Evolutionary conservation across 2,113 vertebrate species (phyloP).

Genomic region (Notiomystis cincta): DNA sequence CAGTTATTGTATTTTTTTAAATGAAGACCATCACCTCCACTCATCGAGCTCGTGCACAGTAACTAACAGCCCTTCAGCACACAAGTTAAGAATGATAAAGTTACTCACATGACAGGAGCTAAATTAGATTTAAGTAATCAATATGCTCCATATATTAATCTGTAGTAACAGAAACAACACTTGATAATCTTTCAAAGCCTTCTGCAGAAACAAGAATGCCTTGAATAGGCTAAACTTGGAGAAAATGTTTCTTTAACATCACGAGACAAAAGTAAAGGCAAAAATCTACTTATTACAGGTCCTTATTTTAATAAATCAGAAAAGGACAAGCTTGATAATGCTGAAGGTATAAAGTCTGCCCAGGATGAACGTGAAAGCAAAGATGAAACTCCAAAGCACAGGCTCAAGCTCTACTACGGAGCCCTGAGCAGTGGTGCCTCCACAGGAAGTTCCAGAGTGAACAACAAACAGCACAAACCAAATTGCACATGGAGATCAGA

Average conservation of each 20-base stretch:
- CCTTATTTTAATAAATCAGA: background rate
- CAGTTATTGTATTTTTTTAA: background rate
- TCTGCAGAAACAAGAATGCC: background rate
- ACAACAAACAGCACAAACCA: background rate
- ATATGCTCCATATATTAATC: background rate
- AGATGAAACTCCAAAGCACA: background rate
- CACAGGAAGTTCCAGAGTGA: background rate
- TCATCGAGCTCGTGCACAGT: rapidly evolving
- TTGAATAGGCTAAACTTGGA: background rate
- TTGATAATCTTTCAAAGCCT: background rate
- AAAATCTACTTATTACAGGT: background rate
- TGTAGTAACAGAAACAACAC: background rate
- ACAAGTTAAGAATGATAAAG: background rate
- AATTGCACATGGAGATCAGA: rapidly evolving
- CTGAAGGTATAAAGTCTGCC: background rate
- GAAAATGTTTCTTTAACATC: background rate
- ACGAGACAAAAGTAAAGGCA: background rate
- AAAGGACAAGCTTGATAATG: background rate
- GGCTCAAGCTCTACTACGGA: background rate
- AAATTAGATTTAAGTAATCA: background rate
- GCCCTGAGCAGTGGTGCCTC: background rate
- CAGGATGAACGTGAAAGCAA: background rate
- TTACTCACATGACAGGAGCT: background rate
- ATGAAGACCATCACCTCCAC: background rate
- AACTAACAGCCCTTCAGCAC: background rate